Evolutionary conservation across 1,140 invertebrate species (phyloP).

Genomic region (Drosophila takahashii): DNA sequence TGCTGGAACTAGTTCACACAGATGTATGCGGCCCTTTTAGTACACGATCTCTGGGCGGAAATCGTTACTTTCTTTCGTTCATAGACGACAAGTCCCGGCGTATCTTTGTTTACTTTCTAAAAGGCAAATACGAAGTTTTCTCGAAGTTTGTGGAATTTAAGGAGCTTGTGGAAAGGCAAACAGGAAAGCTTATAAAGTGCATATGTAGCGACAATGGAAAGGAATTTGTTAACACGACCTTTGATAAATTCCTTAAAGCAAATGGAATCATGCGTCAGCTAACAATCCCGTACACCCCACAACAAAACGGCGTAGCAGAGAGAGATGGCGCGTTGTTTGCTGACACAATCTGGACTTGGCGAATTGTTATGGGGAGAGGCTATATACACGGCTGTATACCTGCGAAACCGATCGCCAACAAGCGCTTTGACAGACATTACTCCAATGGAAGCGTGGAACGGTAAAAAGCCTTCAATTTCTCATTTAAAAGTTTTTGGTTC

Average conservation of each 20-base stretch:
- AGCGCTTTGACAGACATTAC: not conserved
- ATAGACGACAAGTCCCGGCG: constrained; percentile 8
- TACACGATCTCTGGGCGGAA: not conserved
- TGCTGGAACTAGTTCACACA: not conserved
- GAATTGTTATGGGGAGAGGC: constrained; percentile 3
- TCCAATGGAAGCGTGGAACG: not conserved
- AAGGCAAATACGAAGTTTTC: constrained; percentile 9
- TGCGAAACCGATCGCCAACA: no score
- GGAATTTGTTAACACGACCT: not conserved
- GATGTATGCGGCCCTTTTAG: constrained; percentile 1
- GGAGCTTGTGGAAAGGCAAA: not conserved
- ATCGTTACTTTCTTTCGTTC: not conserved
- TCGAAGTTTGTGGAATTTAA: not conserved
- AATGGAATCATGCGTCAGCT: not conserved
- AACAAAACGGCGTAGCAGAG: constrained; percentile 2
- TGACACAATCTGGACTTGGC: not conserved
- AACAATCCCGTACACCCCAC: not conserved
- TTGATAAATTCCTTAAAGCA: not conserved
- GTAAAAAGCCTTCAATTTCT: not conserved
- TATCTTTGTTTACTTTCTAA: constrained; percentile 2
- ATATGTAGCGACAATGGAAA: not conserved
- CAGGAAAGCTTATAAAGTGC: not conserved
- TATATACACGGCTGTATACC: not conserved
- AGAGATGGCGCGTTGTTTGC: not conserved
- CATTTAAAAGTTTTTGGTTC: not conserved